Conservation (phyloP, 2,888 invertebrate genomes). For the Xestia ashworthii region DNA sequence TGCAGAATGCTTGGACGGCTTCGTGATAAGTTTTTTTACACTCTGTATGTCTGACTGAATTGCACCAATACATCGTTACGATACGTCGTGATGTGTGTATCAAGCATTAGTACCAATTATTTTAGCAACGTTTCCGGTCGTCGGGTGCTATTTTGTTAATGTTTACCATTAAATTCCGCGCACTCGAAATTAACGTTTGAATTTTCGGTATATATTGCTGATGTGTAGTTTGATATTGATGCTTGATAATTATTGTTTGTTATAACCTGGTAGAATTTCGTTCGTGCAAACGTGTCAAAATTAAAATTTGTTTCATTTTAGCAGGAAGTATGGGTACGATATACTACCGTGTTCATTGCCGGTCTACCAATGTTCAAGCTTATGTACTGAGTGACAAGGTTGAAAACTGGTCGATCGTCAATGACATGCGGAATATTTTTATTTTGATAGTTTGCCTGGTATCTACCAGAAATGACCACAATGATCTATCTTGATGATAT, state of each 20-base stretch:
- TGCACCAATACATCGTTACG: neutral
- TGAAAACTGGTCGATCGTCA: too few relatives aligned
- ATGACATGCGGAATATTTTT: neutral
- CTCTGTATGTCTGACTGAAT: neutral
- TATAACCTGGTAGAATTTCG: neutral
- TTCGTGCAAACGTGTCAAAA: neutral
- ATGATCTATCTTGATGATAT: neutral
- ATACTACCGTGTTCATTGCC: neutral
- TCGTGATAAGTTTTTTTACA: too few relatives aligned
- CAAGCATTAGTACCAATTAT: constrained; percentile 24
- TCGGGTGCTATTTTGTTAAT: constrained; percentile 8
- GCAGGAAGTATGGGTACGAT: neutral
- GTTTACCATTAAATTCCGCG: neutral
- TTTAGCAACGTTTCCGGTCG: neutral
- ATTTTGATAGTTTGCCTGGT: neutral
- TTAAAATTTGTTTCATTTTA: too few relatives aligned
- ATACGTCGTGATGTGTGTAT: constrained; percentile 1
- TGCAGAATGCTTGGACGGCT: too few relatives aligned
- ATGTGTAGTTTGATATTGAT: neutral
- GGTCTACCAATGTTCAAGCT: too few relatives aligned
- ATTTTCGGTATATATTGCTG: neutral
- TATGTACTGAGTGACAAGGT: too few relatives aligned
- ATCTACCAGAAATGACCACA: neutral
- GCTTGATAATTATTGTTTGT: neutral
- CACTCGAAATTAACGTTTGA: neutral